phyloP scores from a whole-genome alignment of 2,113 vertebrate species.

The Cebidichthys violaceus region DNA sequence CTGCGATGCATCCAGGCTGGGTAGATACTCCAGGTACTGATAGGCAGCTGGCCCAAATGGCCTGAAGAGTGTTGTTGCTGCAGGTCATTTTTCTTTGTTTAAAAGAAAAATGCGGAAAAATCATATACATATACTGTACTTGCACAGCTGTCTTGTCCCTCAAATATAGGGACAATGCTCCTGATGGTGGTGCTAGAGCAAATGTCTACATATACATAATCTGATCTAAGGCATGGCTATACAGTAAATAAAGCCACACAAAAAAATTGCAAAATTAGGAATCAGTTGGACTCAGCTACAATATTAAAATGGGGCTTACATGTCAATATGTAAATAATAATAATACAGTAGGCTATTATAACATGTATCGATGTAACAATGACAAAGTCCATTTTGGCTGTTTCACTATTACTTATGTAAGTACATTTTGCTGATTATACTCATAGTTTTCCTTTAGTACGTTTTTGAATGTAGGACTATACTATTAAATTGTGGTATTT shows the following conservation, averaged over 20 bases:
- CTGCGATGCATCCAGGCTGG: conserved; percentile 87
- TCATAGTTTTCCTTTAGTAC: not conserved
- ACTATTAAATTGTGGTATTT: not conserved
- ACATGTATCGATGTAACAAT: not conserved
- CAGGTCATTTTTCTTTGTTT: not conserved
- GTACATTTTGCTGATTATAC: not conserved
- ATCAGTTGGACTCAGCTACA: not conserved
- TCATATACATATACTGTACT: too few species aligned
- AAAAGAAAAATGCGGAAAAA: not conserved
- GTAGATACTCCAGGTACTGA: conserved; percentile 85
- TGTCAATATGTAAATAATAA: not conserved
- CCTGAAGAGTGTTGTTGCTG: not conserved
- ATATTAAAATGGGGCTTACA: not conserved
- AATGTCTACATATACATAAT: not conserved
- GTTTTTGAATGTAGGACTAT: not conserved
- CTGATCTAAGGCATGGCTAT: not conserved
- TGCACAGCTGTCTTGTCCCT: not conserved
- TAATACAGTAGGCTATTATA: not conserved
- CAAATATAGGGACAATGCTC: not conserved
- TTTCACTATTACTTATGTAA: not conserved
- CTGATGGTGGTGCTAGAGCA: not conserved
- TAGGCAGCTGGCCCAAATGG: not conserved
- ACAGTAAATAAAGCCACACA: not conserved
- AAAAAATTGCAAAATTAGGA: not conserved
- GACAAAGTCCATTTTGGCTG: not conserved